Base-by-base conservation (phyloP, 2,797 vertebrate species). In the Avahi laniger region DNA sequence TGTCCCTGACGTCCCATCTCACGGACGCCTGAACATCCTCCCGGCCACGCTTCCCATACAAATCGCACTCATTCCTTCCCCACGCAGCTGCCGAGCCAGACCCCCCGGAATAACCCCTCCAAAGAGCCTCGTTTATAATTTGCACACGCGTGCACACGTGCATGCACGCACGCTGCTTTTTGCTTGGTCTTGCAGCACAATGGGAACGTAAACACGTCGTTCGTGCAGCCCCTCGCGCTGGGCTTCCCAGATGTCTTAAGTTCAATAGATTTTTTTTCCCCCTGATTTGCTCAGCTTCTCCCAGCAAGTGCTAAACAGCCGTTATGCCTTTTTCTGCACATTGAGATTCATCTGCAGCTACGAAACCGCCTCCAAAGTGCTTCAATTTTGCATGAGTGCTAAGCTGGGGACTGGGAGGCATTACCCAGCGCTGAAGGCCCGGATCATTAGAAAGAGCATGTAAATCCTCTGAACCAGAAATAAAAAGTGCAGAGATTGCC, bases 321-420 rank as follows among this genome's bases (percentile, higher is more conserved):
- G 97, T 98, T 98, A 97, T 97, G 98, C 91, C 97, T 98, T 98
- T 97, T 96, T 93, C 94, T 98, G 97, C 95, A 97, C 97, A 97
- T 98, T 98, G 98, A 98, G 97, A 98, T 98, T 98, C 98, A 98
- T 99, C 98, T 98, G 97, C 98, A 98, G 98, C 94, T 97, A 97
- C 98, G 98, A 99, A 99, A 98, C 98, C 98, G 98, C 98, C 97
- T 99, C 98, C 96, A 98, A 98, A 98, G 98, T 97, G 98, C 98
- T 98, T 99, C 99, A 99, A 99, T 99, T 99, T 99, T 99, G 98
- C 98, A 99, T 99, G 99, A 99, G 99, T 86, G 72, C 98, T 99
- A 99, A 99, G 98, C 98, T 99, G 98, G 98, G 98, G 97, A 98
- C 98, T 99, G 99, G 98, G 99, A 98, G 97, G 96, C 98, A 98